Base-by-base conservation (phyloP, 2,797 vertebrate species). In the Dryobates pubescens region DNA sequence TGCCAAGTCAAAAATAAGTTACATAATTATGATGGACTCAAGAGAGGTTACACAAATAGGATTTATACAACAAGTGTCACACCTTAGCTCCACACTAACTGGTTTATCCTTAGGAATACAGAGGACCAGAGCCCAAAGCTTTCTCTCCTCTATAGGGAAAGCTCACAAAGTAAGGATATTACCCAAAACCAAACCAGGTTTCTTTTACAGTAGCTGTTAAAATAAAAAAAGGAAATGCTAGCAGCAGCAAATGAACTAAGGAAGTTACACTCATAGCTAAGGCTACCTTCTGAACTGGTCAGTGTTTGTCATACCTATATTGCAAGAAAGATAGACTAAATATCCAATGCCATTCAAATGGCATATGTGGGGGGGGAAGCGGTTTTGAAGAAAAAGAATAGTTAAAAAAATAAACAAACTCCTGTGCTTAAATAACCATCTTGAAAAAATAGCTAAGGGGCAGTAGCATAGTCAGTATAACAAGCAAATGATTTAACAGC, bases 381-480 rank as follows among this genome's bases (percentile, higher is more conserved):
- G 2, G 0, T 26, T 69, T 29, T 41, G 23, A 79, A 77, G 38
- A 59, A 89, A 59, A 86, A 80, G 16, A 4, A 2, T 23, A 23
- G 12, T 23, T 23, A 23, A 6, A 11, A 49, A 38, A 80, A 57
- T 78, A 79, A 17, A 14, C 9, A 1, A n/a, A 3, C 11, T 76
- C 23, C 59, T 9, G 26, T 41, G 27, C 22, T 68, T 64, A 75
- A n/a, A 45, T 20, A 79, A 73, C 8, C 32, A 22, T 7, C 26
- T 32, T 29, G 19, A 71, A 71, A 43, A 68, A 85, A 16, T 3
- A 65, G 22, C 12, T 29, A 23, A 83, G 32, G 57, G 47, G 53
- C 45, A 70, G 14, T 1, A 2, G 17, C 3, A 0, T 2, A 23
- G 54, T 38, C 65, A 61, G 51, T 19, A 24, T 0, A 1, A 57